A percentile compares a stretch with the other conserved stretches of the same genome.
Evolutionary conservation across 2,113 vertebrate species (phyloP).

Genomic region (Proterorhinus semilunaris): DNA sequence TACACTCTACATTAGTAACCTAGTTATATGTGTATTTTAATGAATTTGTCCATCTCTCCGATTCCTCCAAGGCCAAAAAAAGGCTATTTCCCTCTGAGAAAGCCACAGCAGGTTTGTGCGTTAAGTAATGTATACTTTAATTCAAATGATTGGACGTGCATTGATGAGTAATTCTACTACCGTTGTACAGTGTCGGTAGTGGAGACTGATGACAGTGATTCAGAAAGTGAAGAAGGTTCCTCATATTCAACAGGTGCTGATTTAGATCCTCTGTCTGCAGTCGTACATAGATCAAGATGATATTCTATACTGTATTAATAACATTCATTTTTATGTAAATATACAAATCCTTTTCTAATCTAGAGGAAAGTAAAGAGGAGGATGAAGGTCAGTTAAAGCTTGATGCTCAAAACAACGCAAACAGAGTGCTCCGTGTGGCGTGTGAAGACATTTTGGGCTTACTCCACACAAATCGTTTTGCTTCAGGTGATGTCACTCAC

Average conservation of each 20-base stretch:
- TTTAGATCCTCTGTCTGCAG: neutral
- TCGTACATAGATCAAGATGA: neutral
- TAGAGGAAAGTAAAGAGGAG: slow-evolving; percentile 23
- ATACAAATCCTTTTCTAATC: neutral
- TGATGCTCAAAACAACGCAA: neutral
- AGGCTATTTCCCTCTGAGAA: neutral
- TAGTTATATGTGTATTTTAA: neutral
- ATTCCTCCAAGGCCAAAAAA: slow-evolving; percentile 32
- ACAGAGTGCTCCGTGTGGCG: slow-evolving; percentile 48
- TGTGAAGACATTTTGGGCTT: slow-evolving; percentile 48
- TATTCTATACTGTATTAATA: neutral
- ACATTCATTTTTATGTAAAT: neutral
- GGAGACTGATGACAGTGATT: slow-evolving; percentile 4
- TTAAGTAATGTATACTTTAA: neutral
- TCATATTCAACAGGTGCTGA: slow-evolving; percentile 2
- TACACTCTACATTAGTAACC: neutral
- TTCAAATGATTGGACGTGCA: neutral
- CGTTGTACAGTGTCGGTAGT: neutral
- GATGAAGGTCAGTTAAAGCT: slow-evolving; percentile 3
- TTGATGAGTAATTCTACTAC: neutral
- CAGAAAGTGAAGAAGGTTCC: slow-evolving; percentile 1
- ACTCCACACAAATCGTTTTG: slow-evolving; percentile 62
- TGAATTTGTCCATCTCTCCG: neutral
- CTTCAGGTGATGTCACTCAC: slow-evolving; percentile 52
- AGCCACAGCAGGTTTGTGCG: slow-evolving; percentile 30